These are phyloP conservation scores for Microcebus griseorufus DNA, from an alignment of 2,113 vertebrate species.

Conservation along the genomic window DNA sequence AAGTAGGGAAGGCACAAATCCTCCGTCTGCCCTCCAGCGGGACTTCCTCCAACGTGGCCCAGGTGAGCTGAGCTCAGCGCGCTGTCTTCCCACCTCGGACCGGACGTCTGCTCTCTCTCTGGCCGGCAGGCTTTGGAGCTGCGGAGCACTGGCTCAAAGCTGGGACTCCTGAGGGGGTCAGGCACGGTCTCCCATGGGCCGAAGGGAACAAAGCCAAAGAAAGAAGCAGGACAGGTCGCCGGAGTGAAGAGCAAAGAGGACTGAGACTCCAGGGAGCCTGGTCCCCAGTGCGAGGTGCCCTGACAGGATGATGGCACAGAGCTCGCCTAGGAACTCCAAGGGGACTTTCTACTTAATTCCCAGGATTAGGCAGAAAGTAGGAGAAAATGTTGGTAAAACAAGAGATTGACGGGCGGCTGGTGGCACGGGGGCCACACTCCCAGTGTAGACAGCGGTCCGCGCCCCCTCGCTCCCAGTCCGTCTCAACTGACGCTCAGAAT, in stretches of 20 bases:
- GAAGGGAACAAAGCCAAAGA: background rate
- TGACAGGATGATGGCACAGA: accelerated
- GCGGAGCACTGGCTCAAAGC: background rate
- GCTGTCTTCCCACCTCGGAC: too few species aligned
- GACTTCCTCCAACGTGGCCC: accelerated
- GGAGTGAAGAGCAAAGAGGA: background rate
- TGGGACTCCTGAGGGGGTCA: too few species aligned
- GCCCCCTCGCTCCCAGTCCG: accelerated
- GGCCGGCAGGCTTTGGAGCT: accelerated
- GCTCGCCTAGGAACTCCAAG: accelerated
- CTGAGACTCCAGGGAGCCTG: background rate
- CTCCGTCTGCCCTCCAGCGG: accelerated
- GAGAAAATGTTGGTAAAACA: accelerated
- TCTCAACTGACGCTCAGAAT: accelerated
- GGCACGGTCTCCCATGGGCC: accelerated
- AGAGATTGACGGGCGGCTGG: accelerated
- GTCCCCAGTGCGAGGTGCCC: background rate
- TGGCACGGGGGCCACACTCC: accelerated
- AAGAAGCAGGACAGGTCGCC: accelerated
- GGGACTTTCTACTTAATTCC: too few species aligned
- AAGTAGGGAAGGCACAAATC: background rate
- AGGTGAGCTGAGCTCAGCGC: background rate
- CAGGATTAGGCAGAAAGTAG: background rate
- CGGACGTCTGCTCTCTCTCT: accelerated
- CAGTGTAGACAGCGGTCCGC: accelerated